phyloP scores from a whole-genome alignment of 2,797 vertebrate genomes.

The Sitta carolinensis region DNA sequence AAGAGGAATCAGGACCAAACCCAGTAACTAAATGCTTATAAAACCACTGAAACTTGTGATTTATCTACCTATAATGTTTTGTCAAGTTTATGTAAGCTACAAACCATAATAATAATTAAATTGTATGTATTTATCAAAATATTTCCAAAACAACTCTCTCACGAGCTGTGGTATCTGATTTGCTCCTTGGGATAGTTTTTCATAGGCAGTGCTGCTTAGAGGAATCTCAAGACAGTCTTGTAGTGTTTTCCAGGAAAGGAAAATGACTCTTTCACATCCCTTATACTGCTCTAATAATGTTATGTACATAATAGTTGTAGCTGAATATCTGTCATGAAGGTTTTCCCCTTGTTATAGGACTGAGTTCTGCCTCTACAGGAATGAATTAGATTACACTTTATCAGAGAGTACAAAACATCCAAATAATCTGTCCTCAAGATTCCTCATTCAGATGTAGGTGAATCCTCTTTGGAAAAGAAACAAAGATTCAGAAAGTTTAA shows the following conservation, averaged over 20 bases:
- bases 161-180: neutral
- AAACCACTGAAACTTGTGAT: neutral
- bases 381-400: neutral
- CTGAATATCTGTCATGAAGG: neutral
- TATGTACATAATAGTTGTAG: neutral
- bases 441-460: neutral
- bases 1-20: neutral
- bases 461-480: neutral
- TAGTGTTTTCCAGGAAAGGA: slow-evolving; percentile 19
- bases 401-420: neutral
- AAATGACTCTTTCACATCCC: neutral
- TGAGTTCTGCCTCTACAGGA: neutral
- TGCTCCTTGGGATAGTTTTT: neutral
- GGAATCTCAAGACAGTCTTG: neutral
- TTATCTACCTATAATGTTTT: neutral
- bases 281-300: neutral
- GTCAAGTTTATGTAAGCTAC: neutral
- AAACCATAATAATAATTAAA: neutral
- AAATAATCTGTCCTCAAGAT: neutral
- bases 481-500: neutral
- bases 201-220: neutral
- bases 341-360: neutral
- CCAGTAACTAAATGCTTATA: neutral
- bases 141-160: neutral
- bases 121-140: neutral